Percentiles rank a stretch among this genome's conserved stretches.
Conservation (phyloP, 2,113 vertebrate species). For the Protobothrops flavoviridis region DNA sequence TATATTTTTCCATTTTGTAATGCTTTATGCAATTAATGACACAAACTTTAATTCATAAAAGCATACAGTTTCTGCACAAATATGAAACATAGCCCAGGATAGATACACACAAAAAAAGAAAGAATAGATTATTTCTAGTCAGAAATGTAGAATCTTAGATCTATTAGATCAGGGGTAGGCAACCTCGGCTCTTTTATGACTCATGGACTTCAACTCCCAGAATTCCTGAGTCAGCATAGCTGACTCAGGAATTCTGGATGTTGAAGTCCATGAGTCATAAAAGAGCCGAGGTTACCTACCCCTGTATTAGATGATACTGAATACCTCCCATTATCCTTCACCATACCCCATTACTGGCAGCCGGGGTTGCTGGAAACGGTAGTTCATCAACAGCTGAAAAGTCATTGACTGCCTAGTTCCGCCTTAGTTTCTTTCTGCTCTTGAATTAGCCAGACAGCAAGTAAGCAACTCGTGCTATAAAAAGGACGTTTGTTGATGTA, state of each 20-base stretch:
- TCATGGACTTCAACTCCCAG: too few relatives aligned
- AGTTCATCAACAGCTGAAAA: not conserved
- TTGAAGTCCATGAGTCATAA: too few relatives aligned
- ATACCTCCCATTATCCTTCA: not conserved
- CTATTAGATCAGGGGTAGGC: not conserved
- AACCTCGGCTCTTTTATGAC: too few relatives aligned
- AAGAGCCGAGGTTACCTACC: too few relatives aligned
- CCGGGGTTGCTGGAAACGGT: rapidly evolving
- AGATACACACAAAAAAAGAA: not conserved
- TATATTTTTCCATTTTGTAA: not conserved
- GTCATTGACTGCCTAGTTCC: not conserved
- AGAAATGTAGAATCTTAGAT: not conserved
- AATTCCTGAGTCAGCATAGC: too few relatives aligned
- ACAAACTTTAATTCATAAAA: not conserved
- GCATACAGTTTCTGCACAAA: not conserved
- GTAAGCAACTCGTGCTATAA: not conserved
- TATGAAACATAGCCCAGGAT: not conserved
- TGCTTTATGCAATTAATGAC: not conserved
- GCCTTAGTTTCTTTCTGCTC: not conserved
- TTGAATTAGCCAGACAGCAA: not conserved
- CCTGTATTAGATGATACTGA: not conserved
- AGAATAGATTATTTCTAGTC: not conserved
- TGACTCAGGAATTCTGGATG: too few relatives aligned
- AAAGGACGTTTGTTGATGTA: not conserved
- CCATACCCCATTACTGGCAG: not conserved